A percentile compares a stretch with the other conserved stretches of the same genome.
These are phyloP conservation scores for Crotalus tigris DNA, from an alignment of 2,113 vertebrate species.

Conservation along the genomic window DNA sequence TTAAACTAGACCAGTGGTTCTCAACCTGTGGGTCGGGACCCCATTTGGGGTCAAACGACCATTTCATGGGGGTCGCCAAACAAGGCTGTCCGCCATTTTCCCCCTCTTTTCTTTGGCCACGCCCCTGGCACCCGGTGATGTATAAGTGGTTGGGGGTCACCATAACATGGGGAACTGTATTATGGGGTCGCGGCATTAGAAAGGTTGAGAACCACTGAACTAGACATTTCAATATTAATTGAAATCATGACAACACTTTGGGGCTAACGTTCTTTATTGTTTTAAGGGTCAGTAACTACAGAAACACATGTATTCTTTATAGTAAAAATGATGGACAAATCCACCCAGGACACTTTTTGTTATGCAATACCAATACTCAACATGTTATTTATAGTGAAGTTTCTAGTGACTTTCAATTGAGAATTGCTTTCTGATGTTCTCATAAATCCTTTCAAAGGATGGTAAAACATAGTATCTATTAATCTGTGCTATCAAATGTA, in stretches of 20 bases:
- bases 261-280: background rate
- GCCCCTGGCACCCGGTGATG: too few species aligned
- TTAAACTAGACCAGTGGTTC: constrained; percentile 20
- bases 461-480: background rate
- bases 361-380: background rate
- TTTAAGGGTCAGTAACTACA: background rate
- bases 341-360: background rate
- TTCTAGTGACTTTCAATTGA: background rate
- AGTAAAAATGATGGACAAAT: background rate
- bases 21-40: too few species aligned
- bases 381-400: background rate
- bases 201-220: too few species aligned
- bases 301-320: background rate
- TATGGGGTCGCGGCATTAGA: too few species aligned
- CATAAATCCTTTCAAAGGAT: background rate
- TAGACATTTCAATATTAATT: constrained; percentile 25
- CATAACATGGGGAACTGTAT: too few species aligned
- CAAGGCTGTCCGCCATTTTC: too few species aligned
- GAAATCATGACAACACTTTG: background rate
- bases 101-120: too few species aligned
- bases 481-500: background rate
- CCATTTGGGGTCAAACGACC: too few species aligned
- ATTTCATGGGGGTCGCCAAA: too few species aligned
- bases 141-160: too few species aligned
- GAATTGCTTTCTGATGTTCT: background rate